A percentile compares a stretch with the other conserved stretches of the same genome.
Evolutionary conservation across 2,888 invertebrate genomes (phyloP).

Genomic region (Caenorhabditis uteleia): DNA sequence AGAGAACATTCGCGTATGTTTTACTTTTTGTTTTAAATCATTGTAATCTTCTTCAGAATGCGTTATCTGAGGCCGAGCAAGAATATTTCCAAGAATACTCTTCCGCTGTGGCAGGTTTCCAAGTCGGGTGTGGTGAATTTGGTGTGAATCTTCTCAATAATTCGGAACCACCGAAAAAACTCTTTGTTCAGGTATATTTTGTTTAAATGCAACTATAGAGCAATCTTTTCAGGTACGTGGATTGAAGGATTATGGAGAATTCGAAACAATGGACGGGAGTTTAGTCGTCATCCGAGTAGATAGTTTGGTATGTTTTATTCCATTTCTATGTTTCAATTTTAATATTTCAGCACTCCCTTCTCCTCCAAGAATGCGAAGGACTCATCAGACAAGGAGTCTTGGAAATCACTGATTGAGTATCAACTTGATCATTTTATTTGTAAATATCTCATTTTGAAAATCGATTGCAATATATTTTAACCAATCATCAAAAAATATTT

Average conservation of each 20-base stretch:
- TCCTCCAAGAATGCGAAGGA: slow-evolving; percentile 61
- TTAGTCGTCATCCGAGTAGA: slow-evolving; percentile 86
- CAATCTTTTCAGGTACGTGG: slow-evolving; percentile 80
- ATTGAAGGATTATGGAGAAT: slow-evolving; percentile 87
- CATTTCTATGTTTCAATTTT: neutral
- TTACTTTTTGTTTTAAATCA: neutral
- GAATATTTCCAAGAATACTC: slow-evolving; percentile 86
- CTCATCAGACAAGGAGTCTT: slow-evolving; percentile 63
- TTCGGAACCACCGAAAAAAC: slow-evolving; percentile 77
- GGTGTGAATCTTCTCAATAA: slow-evolving; percentile 37
- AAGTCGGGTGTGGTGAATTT: slow-evolving; percentile 22
- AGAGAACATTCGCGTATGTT: slow-evolving; percentile 77
- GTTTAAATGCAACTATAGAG: neutral
- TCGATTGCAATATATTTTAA: too few species aligned
- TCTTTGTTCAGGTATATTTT: slow-evolving; percentile 48
- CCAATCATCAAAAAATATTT: too few species aligned
- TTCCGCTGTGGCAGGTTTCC: slow-evolving; percentile 70
- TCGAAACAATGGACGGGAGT: slow-evolving; percentile 92
- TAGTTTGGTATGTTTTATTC: slow-evolving; percentile 75
- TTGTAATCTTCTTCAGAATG: slow-evolving; percentile 38
- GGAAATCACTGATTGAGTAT: slow-evolving; percentile 44
- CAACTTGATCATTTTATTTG: too few species aligned
- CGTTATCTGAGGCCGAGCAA: slow-evolving; percentile 70
- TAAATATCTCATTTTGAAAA: too few species aligned
- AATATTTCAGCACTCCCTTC: slow-evolving; percentile 59